Base-by-base conservation (phyloP, 2,888 invertebrate genomes). In the Melikaiella ostensackeni region DNA sequence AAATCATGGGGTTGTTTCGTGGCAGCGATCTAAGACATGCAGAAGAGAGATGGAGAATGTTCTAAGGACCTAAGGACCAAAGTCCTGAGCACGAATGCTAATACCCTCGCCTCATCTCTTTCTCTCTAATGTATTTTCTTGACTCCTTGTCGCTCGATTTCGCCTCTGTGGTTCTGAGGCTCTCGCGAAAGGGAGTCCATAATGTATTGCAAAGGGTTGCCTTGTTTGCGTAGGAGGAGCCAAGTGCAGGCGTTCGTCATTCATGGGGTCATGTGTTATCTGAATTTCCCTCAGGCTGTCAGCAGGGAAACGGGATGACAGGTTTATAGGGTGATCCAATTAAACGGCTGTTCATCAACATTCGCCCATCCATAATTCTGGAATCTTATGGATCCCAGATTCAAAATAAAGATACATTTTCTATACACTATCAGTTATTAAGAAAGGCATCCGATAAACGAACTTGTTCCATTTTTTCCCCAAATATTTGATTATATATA, bases 1-100 rank as follows among this genome's bases (percentile, higher is more conserved):
- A 86, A 86, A 86, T 85, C 85, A 84, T 84, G 85, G 86, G 88
- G 85, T 81, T 82, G 84, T 83, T 82, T 82, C 77, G 82, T 81
- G 79, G 76, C 81, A 79, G 83, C 79, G n/a, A 80, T 80, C 83
- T 86, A 86, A 86, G 86, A 87, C 80, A 83, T 63, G 66, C 75
- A 64, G 81, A 77, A 78, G 77, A 55, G 76, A 79, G 82, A 77
- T 57, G 75, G 57, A 21, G 57, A 24, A 57, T 57, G 57, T 57
- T 21, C 9, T 57, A 57, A 21, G 50, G 50, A 50, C 24, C 21
- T 13, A 24, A 57, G 57, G 57, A 57, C 57, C 21, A 24, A 13
- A 57, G 57, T 57, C 57, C 57, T 57, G 21, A 24, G 76, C 79
- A 66, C 66, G 78, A 77, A 77, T 76, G 78, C 78, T 77, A 79